Base-by-base conservation (phyloP, 2,888 invertebrate genomes). In the Terebella lapidaria region DNA sequence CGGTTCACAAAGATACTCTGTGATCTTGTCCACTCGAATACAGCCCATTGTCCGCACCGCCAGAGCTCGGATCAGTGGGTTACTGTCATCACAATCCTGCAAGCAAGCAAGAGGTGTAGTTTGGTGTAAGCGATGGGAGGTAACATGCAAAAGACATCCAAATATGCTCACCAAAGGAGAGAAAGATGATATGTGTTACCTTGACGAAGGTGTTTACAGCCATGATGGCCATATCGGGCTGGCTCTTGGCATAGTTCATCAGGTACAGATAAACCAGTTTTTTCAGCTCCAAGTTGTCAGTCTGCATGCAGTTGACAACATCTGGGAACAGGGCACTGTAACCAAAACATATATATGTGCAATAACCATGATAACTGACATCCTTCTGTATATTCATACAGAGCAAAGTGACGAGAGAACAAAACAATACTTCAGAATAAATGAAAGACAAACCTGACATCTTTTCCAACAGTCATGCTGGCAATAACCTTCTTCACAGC, bases 251-350 rank as follows among this genome's bases (percentile, higher is more conserved):
- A 82, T 99, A 99, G 82, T 99, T 99, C 99, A 99, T 99, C 72
- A 99, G 84, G 80, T 99, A 99, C 56, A 99, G 84, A 81, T 99
- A 99, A 1, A 99, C 99, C 55, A 99, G 84, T 77, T 99, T 99
- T 84, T 99, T 99, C 71, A 99, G 83, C 81, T 99, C 99, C 77
- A 99, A 84, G 82, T 99, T 99, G 80, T 99, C 99, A 0, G 99
- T 99, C 84, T 99, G 99, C 97, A 99, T 99, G 81, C 99, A 99
- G 83, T 99, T 99, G 28, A 99, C 96, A 1, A 99, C 99, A 80
- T 99, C 99, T 0, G 99, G 97, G 79, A 99, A 99, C 20, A 99
- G 83, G 1, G 97, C 95, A 72, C 84, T 84, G 63, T 3, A 57
- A 57, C 18, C 3, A 47, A 15, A 35, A n/a, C 10, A 35, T 15